Evolutionary conservation across 2,797 vertebrate species (phyloP), one percentile per base, ranked within the genome.

Genomic region (Podargus strigoides): DNA sequence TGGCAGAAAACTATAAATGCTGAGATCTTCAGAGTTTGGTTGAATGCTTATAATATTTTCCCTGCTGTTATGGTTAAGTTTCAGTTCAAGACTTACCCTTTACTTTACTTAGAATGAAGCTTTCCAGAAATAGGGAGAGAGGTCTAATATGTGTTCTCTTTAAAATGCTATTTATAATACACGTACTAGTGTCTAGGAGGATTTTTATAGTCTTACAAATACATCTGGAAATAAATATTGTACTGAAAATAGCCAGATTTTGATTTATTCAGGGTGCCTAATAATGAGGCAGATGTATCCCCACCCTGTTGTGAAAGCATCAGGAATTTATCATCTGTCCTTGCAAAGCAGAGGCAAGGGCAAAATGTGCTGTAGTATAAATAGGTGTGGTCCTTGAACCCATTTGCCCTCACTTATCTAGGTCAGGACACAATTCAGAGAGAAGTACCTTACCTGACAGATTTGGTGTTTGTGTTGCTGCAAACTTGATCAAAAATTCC

Each of bases 201-300:
- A 7, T 82, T 92, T 94, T 91, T 91, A 70, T 73, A 85, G 70
- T 56, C 52, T 73, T 42, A 42, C 18, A 66, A 55, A 86, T 18
- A 2, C 85, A 85, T 84, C 68, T 91, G 86, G 80, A 93, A 90
- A 69, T 56, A 87, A 92, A 78, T 22, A 76, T 4, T 73, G 36
- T 17, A 58, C 80, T 60, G 63, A 69, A 91, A 84, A 50, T 49
- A 85, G 59, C 32, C 16, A 7, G 5, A 39, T 68, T 78, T 84
- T 55, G 16, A 60, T 86, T 81, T 86, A 80, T 93, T 75, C 36
- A 7, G 53, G 52, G 24, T 81, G 62, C 20, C 76, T 46, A 34
- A n/a, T 58, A 52, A 55, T 0, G 11, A 88, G 59, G 49, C 91
- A 93, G 80, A 23, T 90, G 39, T 22, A 46, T n/a, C 62, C 63